Percentiles rank a stretch among this genome's conserved stretches.
Conservation (phyloP, 2,113 vertebrate genomes). For the Penelope pileata region DNA sequence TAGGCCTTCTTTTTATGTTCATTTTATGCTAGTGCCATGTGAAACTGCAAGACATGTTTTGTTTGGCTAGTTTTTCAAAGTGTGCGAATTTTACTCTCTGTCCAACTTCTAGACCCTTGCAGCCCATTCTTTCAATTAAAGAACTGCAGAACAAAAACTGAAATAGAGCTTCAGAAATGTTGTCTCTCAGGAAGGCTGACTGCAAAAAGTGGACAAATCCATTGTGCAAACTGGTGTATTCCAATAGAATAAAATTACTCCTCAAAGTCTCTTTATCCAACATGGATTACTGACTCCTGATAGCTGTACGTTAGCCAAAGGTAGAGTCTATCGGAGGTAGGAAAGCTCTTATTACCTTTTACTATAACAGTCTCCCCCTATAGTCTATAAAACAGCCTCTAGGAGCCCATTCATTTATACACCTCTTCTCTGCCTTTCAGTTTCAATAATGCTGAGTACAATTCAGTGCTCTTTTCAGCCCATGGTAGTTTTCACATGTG, state of each 20-base stretch:
- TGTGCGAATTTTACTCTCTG: not conserved
- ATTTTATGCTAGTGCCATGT: not conserved
- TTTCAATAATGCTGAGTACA: conserved; percentile 35
- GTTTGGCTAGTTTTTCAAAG: conserved; percentile 46
- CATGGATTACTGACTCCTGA: conserved; percentile 63
- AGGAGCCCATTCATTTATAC: conserved; percentile 57
- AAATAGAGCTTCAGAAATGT: conserved; percentile 44
- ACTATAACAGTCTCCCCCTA: conserved; percentile 53
- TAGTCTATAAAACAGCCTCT: conserved; percentile 58
- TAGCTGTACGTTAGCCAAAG: conserved; percentile 61
- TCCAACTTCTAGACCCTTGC: conserved; percentile 21
- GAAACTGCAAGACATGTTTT: conserved; percentile 29
- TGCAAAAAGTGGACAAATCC: conserved; percentile 38
- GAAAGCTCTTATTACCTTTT: conserved; percentile 69
- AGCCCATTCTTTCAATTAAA: conserved; percentile 59
- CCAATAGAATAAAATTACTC: conserved; percentile 66
- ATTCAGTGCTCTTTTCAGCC: conserved; percentile 25
- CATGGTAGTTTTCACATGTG: not conserved
- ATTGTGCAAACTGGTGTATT: conserved; percentile 65
- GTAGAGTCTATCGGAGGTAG: conserved; percentile 41
- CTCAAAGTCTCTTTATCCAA: conserved; percentile 70
- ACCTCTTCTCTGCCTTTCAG: conserved; percentile 29
- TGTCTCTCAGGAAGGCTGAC: conserved; percentile 55
- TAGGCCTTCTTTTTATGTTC: conserved; percentile 7
- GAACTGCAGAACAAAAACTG: conserved; percentile 43